These are phyloP conservation scores for Tringa solitaria DNA, from an alignment of 2,113 vertebrate genomes.

Conservation along the genomic window DNA sequence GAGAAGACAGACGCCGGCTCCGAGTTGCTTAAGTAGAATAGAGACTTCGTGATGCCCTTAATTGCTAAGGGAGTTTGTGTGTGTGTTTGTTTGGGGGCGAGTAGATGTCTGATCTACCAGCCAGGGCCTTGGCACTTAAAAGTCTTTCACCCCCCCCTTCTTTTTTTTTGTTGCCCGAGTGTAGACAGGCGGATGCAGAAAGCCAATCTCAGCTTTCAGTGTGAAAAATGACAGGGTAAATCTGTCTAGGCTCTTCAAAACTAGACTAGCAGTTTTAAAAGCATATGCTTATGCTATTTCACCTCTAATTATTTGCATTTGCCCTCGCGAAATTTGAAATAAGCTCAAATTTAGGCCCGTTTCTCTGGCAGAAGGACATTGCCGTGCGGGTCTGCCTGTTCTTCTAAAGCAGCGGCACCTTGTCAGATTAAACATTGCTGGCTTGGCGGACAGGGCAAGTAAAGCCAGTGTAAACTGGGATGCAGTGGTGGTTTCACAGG, in stretches of 20 bases:
- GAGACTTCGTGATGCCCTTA: fast-evolving
- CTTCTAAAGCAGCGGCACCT: neutral
- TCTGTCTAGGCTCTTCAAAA: neutral
- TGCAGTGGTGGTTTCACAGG: neutral
- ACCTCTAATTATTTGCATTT: neutral
- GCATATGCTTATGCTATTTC: neutral
- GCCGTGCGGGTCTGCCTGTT: fast-evolving
- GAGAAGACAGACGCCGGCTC: neutral
- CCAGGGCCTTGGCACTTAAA: fast-evolving
- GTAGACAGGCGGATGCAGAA: neutral
- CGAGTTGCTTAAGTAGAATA: fast-evolving
- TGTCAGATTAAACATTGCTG: neutral
- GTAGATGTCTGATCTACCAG: fast-evolving
- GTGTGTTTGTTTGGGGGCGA: neutral
- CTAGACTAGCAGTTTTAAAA: neutral
- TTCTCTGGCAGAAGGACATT: neutral
- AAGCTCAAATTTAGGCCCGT: neutral
- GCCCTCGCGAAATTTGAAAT: neutral
- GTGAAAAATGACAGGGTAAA: neutral
- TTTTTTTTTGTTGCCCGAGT: fast-evolving
- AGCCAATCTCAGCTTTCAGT: neutral
- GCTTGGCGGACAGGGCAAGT: fast-evolving
- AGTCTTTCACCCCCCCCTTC: neutral
- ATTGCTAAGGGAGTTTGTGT: neutral
- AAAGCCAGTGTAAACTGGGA: neutral